Evolutionary conservation across 2,113 vertebrate genomes (phyloP).

Genomic region (Cyprinodon variegatus): DNA sequence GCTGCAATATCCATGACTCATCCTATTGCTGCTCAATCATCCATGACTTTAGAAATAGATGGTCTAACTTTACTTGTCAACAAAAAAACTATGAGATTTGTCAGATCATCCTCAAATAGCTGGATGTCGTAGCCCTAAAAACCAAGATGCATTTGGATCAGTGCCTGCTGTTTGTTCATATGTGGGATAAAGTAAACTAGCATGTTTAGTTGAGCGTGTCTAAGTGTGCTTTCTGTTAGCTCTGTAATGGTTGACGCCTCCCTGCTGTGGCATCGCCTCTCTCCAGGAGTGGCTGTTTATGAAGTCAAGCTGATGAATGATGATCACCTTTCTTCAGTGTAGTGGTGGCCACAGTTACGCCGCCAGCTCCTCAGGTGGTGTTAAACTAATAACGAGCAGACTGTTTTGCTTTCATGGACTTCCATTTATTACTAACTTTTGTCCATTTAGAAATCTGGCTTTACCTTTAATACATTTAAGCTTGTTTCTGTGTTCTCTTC

Average conservation of each 20-base stretch:
- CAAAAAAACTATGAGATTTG: neutral
- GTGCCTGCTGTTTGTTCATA: neutral
- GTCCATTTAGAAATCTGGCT: neutral
- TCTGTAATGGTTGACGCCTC: constrained; percentile 22
- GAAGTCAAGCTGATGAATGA: constrained; percentile 64
- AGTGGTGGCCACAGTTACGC: constrained; percentile 28
- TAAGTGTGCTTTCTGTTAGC: constrained; percentile 35
- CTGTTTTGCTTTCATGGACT: constrained; percentile 1
- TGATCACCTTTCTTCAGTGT: constrained; percentile 37
- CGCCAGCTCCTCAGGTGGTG: constrained; percentile 15
- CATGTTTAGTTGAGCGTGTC: constrained; percentile 9
- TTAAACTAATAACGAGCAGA: constrained; percentile 5
- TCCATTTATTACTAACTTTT: neutral
- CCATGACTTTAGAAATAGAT: neutral
- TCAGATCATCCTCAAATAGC: neutral
- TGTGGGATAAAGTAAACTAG: constrained; percentile 19
- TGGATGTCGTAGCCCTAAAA: neutral
- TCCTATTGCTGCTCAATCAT: neutral
- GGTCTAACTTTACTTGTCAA: neutral
- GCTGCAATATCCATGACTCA: neutral
- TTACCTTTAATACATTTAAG: neutral
- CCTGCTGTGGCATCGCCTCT: constrained; percentile 32
- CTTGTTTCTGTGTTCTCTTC: neutral
- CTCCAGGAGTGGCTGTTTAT: constrained; percentile 62
- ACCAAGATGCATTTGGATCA: neutral